phyloP scores from a whole-genome alignment of 1,140 invertebrate genomes.

The Trigoniulus corallinus region DNA sequence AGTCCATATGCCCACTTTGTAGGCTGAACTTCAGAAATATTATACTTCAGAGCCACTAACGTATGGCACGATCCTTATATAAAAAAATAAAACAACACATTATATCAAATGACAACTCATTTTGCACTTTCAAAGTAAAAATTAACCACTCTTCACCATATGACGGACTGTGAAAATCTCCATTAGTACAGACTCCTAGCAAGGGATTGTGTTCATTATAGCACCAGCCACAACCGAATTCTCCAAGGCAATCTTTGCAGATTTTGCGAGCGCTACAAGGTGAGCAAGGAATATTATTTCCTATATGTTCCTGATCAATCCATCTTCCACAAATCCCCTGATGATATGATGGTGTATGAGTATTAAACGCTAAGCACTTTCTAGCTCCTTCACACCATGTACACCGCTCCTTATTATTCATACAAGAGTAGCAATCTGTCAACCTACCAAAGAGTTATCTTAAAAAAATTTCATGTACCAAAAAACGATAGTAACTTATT shows the following conservation, averaged over 20 bases:
- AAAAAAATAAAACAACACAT: constrained; percentile 3
- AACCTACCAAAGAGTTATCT: too few relatives aligned
- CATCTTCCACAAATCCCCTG: constrained; percentile 82
- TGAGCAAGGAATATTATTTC: constrained; percentile 43
- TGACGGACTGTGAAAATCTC: constrained; percentile 30
- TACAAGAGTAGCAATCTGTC: constrained; percentile 57
- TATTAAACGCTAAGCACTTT: constrained; percentile 84
- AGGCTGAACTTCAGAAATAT: constrained; percentile 26
- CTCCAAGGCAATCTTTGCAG: constrained; percentile 61
- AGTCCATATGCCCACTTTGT: constrained; percentile 68
- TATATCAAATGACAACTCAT: background rate
- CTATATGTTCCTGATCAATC: constrained; percentile 44
- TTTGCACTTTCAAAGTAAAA: background rate
- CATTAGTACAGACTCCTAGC: constrained; percentile 40
- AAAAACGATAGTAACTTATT: background rate
- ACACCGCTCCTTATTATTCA: constrained; percentile 68
- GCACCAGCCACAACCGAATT: constrained; percentile 86
- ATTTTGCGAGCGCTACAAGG: constrained; percentile 57
- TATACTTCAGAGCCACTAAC: constrained; percentile 9
- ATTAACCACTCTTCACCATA: constrained; percentile 10
- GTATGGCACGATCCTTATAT: constrained; percentile 1
- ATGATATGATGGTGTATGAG: constrained; percentile 84
- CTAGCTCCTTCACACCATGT: constrained; percentile 75
- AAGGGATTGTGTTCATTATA: constrained; percentile 72
- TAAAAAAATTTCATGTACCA: too few relatives aligned